Base-by-base conservation (phyloP, 1,140 invertebrate genomes). In the Aphelenchoides avenae region DNA sequence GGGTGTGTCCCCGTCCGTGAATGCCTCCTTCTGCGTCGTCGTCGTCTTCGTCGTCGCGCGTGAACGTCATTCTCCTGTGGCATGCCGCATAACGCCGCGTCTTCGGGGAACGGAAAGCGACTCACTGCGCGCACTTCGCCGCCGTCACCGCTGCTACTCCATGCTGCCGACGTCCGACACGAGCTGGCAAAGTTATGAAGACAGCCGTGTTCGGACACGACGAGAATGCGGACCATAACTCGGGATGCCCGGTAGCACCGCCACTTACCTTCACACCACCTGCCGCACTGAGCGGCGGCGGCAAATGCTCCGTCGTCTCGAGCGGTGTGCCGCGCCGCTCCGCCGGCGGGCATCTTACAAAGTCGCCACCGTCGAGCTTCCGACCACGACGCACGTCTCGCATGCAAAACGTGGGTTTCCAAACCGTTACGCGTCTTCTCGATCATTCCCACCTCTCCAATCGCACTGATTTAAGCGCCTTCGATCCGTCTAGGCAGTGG, bases 251-350 rank as follows among this genome's bases (percentile, higher is more conserved):
- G 15, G 44, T 64, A 24, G 63, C 69, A 24, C 69, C 69, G 13
- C 69, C 69, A 7, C 59, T 71, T 9, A 64, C 70, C 9, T 71
- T 71, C 46, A 64, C 71, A 18, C 70, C 69, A 9, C 66, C 69
- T 3, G 57, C 52, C 6, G 31, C 53, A 7, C 57, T 72, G 6
- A 31, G 37, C 18, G 56, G 22, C 4, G 30, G 57, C 1, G 46
- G 22, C 4, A 42, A n/a, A 24, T 59, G 15, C 53, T 40, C 20
- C 53, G 43, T 13, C 56, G 57, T 39, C 56, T 43, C 53, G 53
- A 57, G 9, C 61, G 57, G 39, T 63, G 53, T 22, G 58, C 48
- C 4, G 39, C 43, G 9, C 24, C 4, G 46, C 15, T 33, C 58
- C 33, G 11, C 39, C 40, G 18, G 56, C 52, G 26, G 31, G 53